phyloP scores from a whole-genome alignment of 2,113 vertebrate genomes.

The Caretta caretta region DNA sequence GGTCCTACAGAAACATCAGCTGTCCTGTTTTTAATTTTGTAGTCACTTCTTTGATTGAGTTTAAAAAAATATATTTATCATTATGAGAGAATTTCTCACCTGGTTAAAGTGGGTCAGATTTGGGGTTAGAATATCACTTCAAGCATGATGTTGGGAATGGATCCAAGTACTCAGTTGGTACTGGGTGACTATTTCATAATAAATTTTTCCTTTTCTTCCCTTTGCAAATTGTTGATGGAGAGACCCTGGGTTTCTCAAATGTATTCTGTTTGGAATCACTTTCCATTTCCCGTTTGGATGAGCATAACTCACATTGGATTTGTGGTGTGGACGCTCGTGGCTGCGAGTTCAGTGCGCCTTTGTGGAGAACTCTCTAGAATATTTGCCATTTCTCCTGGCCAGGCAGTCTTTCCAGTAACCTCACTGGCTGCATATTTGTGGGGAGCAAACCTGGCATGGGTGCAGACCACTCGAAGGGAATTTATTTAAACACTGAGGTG shows the following conservation, averaged over 20 bases:
- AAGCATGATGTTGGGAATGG: background rate
- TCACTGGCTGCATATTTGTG: background rate
- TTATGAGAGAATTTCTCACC: background rate
- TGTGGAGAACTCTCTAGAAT: background rate
- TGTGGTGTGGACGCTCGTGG: background rate
- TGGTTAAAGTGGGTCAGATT: background rate
- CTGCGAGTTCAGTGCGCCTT: background rate
- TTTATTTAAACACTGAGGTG: background rate
- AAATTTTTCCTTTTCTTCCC: background rate
- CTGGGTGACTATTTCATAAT: background rate
- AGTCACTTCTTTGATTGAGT: background rate
- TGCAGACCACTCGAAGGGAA: background rate
- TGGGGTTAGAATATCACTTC: background rate
- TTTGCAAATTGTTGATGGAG: background rate
- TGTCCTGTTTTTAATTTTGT: background rate
- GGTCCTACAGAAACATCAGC: background rate
- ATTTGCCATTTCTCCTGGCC: background rate
- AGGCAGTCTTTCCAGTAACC: background rate
- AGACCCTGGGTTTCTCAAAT: rapidly evolving
- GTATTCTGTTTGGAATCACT: background rate
- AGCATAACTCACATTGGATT: background rate
- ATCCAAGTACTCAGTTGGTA: background rate
- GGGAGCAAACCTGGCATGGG: background rate
- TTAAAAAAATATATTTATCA: background rate
- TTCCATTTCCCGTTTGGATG: background rate